These are phyloP conservation scores for Campylomormyrus numenius DNA, from an alignment of 2,113 vertebrate genomes.

Conservation along the genomic window DNA sequence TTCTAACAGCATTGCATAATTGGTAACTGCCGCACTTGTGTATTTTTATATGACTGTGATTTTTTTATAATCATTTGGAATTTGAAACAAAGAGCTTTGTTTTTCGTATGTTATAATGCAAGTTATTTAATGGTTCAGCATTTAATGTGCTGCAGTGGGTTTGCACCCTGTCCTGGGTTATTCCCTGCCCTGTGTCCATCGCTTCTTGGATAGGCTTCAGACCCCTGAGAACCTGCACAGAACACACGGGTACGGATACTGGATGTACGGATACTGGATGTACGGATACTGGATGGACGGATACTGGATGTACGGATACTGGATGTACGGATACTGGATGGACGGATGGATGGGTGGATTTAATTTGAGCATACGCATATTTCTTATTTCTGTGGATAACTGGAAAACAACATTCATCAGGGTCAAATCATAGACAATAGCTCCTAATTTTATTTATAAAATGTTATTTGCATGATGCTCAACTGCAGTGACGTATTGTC, in stretches of 20 bases:
- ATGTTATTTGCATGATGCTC: neutral
- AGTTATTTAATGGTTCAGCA: neutral
- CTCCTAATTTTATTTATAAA: neutral
- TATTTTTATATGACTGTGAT: neutral
- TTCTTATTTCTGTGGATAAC: neutral
- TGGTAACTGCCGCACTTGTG: neutral
- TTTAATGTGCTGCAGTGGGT: neutral
- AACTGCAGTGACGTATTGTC: neutral
- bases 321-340: neutral
- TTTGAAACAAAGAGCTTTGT: neutral
- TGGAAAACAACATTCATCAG: neutral
- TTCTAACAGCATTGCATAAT: neutral
- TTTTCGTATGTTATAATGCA: neutral
- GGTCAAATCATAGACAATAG: neutral
- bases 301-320: neutral
- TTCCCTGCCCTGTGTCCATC: neutral
- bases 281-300: too few species aligned
- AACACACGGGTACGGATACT: neutral
- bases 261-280: neutral
- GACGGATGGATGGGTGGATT: neutral
- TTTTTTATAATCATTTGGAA: neutral
- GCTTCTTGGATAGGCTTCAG: neutral
- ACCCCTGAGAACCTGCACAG: neutral
- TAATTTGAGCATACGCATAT: neutral
- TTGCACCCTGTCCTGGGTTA: neutral